phyloP scores from a whole-genome alignment of 2,113 vertebrate species.

The Paramormyrops kingsleyae region DNA sequence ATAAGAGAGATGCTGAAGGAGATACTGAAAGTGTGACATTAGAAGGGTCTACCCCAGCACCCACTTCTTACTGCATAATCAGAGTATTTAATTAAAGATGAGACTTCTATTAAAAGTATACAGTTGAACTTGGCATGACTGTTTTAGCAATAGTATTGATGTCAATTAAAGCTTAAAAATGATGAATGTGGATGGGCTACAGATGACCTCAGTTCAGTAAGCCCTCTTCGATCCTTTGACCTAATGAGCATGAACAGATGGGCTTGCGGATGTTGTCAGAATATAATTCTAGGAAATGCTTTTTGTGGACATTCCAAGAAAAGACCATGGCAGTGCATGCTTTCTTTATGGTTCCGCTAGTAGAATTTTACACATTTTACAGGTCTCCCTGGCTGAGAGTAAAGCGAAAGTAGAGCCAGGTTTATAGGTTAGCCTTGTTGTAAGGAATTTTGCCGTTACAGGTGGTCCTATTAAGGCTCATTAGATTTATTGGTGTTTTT shows the following conservation, averaged over 20 bases:
- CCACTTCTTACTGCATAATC: neutral
- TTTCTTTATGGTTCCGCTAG: neutral
- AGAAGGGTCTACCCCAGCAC: neutral
- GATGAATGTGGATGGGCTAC: neutral
- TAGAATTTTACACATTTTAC: neutral
- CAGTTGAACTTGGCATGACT: neutral
- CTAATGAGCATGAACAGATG: neutral
- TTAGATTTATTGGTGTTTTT: slow-evolving; percentile 49
- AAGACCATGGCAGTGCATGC: neutral
- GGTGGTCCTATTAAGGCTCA: slow-evolving; percentile 53
- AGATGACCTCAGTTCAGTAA: neutral
- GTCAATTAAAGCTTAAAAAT: neutral
- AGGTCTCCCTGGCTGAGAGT: neutral
- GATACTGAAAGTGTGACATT: neutral
- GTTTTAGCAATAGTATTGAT: neutral
- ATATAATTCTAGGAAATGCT: slow-evolving; percentile 3
- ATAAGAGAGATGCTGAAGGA: neutral
- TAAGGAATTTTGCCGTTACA: slow-evolving; percentile 33
- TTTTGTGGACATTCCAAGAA: slow-evolving; percentile 19
- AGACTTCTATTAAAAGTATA: neutral
- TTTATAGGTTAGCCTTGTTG: slow-evolving; percentile 19
- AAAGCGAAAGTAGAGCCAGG: slow-evolving; percentile 20
- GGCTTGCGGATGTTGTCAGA: neutral
- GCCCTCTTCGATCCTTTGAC: neutral
- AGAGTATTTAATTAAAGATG: neutral